Evolutionary conservation across 2,888 invertebrate species (phyloP), one percentile per base, ranked within the genome.

Genomic region (Pegoplata infirma): DNA sequence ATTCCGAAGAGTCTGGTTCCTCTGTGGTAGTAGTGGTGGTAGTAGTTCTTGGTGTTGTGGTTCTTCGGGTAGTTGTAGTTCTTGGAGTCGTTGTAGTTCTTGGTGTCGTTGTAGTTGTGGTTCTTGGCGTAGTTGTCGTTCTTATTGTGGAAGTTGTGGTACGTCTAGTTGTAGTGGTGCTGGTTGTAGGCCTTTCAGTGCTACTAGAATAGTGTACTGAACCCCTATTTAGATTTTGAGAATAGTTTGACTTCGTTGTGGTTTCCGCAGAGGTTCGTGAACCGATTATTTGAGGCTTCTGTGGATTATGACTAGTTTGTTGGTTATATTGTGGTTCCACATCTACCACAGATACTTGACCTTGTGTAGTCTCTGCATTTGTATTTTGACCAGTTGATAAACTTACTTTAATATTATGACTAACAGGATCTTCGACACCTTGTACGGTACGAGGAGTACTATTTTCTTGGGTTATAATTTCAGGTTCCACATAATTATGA

Each of bases 401-500:
- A n/a, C 68, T 73, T 5, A 75, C 19, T 63, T 64, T 73, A 14
- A 84, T 83, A 25, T 82, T 85, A 55, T 84, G 82, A 21, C 72
- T 86, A 6, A 58, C 58, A 0, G 85, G 82, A 66, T 84, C 84
- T 46, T 76, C 82, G 14, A 83, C 44, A 5, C 84, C 87, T 8
- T n/a, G 5, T n/a, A n/a, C 4, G n/a, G 36, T 8, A 80, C 19
- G 5, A 0, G 85, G 80, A 12, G 59, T 56, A 6, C 49, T 28
- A n/a, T 81, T 83, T n/a, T 84, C 83, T 3, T 81, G 76, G 5
- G 86, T 84, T 14, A 83, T 83, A 44, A 85, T 84, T 4, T 40
- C n/a, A 14, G n/a, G n/a, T n/a, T n/a, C n/a, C n/a, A n/a, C n/a
- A n/a, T n/a, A n/a, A n/a, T n/a, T n/a, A n/a, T n/a, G n/a, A n/a